Evolutionary conservation across 2,888 invertebrate genomes (phyloP), one percentile per base, ranked within the genome.

Genomic region (Drosophila infuscata): DNA sequence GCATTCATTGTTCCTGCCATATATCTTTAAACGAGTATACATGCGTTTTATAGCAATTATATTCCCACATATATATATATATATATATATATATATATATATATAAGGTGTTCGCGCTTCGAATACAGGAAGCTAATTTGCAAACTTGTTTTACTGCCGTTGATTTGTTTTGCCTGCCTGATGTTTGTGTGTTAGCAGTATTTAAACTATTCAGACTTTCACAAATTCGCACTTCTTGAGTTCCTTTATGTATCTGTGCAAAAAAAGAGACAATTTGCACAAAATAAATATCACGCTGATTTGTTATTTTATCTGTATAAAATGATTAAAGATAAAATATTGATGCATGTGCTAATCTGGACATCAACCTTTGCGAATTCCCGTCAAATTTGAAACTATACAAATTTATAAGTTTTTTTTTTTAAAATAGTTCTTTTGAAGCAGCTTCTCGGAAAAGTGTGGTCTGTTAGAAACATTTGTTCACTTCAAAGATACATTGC

Each of bases 61-160:
- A 30, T 32, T 20, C 43, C 43, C 11, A 11, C 20, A 30, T 59
- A 54, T 51, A 20, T 38, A 43, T 7, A n/a, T 52, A 30, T 38
- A 30, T 54, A 25, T 38, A 17, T 58, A 53, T 46, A n/a, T 46
- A 41, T 12, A 29, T 54, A 29, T 48, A 43, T 41, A 30, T n/a
- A 54, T 12, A 35, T 11, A 54, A 36, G 30, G 11, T n/a, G 54
- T 53, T 9, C 48, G 61, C 65, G 52, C 58, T 74, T 60, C 30
- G 49, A 38, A 61, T 60, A 80, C 76, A 80, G 81, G 78, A 79
- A 79, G 65, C 52, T 54, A 69, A 73, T 80, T 73, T 60, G 80
- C 69, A 60, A 79, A 80, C 78, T 76, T 76, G 68, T 79, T 79
- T 58, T 46, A 62, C 33, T 57, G 49, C 36, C 66, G 41, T 32